Base-by-base conservation (phyloP, 2,113 vertebrate species). In the Orcinus orca region DNA sequence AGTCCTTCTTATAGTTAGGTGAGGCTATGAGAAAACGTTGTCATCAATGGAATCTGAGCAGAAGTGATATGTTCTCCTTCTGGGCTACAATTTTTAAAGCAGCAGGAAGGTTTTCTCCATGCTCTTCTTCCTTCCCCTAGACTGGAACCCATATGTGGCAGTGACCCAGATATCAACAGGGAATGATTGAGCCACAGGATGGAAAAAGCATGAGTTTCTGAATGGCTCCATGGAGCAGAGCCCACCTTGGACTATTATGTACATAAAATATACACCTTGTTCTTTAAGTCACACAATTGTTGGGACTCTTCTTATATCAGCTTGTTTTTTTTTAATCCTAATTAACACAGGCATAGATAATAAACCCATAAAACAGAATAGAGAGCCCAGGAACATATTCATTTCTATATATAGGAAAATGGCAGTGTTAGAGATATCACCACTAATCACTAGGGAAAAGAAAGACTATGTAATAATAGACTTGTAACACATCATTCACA, bases 391-490 rank as follows among this genome's bases (percentile, higher is more conserved):
- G 36, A 95, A 91, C 13, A 70, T 63, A 84, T 60, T 60, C 38
- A 38, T 44, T 74, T 86, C n/a, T 84, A n/a, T 21, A 26, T 38
- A 63, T 55, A 25, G 41, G 77, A 36, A 63, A 53, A 47, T 5
- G 17, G 63, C 47, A 5, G 41, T 65, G 63, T 71, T 87, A 84
- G 41, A 84, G 65, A 68, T 33, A 83, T 55, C 58, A 38, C 31
- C 26, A 62, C 38, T 92, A 50, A 58, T 84, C 80, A 26, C 18
- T 1, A 47, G n/a, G 33, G 29, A 63, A 90, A 95, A 93, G 65
- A 92, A 91, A 96, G 50, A 70, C n/a, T 84, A 26, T 25, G 83
- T 94, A 73, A 81, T 85, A 93, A 96, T 20, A 94, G 17, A 93
- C 9, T 41, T 76, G 18, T 58, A 77, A 71, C 36, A 84, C 20